Percentiles rank a stretch among this genome's conserved stretches.
phyloP scores from a whole-genome alignment of 92 coral and sea anemone genomes.

The Metridium senile region DNA sequence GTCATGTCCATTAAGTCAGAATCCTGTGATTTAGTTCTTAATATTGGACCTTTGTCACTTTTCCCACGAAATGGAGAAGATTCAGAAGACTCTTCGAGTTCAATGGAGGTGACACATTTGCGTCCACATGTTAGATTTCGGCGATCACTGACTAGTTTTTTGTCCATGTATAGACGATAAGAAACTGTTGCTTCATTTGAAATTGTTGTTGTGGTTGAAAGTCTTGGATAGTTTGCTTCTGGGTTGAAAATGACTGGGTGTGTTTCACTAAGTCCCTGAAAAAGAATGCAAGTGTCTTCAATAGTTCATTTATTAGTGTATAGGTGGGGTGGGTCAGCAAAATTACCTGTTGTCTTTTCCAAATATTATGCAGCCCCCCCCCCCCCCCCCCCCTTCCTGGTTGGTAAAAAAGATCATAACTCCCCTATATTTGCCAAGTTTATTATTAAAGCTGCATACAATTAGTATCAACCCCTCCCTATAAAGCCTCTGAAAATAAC shows the following conservation, averaged over 20 bases:
- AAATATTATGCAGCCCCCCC: no score
- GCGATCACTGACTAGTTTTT: conserved; percentile 54
- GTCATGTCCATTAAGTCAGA: conserved; percentile 34
- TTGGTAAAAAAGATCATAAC: no score
- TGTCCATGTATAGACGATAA: conserved; percentile 51
- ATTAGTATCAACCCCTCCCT: no score
- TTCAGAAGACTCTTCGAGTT: conserved; percentile 49
- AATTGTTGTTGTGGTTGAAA: background rate
- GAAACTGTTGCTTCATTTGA: conserved; percentile 20
- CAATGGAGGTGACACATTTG: conserved; percentile 56
- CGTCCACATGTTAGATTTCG: conserved; percentile 46
- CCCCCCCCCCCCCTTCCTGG: no score
- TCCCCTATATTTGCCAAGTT: no score
- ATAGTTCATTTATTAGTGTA: no score
- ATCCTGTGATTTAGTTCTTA: conserved; percentile 7
- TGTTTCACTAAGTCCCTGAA: conserved; percentile 69
- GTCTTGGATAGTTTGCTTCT: conserved; percentile 17
- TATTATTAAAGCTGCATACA: no score
- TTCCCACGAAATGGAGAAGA: no score
- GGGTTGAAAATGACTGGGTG: conserved; percentile 75
- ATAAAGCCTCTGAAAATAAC: no score
- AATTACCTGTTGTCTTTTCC: no score
- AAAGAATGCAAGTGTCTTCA: background rate
- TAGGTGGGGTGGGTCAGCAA: no score
- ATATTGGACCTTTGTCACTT: background rate